A percentile compares a stretch with the other conserved stretches of the same genome.
Conservation (phyloP, 2,797 vertebrate species). For the Poecilia wingei region DNA sequence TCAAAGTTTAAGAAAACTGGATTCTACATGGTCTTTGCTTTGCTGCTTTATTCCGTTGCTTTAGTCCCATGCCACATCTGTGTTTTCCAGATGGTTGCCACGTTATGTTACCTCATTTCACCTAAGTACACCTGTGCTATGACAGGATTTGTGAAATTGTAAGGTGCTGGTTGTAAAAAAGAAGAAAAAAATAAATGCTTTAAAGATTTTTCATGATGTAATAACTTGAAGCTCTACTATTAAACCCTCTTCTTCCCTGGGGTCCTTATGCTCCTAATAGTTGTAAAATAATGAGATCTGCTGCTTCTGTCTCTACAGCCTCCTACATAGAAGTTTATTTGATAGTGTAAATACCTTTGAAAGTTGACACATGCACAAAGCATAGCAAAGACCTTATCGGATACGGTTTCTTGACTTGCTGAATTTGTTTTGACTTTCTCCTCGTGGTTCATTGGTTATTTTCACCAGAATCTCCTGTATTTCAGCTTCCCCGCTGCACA, state of each 20-base stretch:
- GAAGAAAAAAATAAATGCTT: conserved; percentile 3
- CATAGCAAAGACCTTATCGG: conserved; percentile 30
- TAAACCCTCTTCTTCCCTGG: conserved; percentile 51
- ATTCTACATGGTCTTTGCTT: background rate
- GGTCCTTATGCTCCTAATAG: conserved; percentile 66
- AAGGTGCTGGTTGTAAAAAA: conserved; percentile 33
- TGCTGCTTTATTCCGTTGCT: background rate
- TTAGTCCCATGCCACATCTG: background rate
- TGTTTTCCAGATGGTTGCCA: background rate
- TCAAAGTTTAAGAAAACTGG: background rate
- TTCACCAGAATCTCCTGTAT: conserved; percentile 24
- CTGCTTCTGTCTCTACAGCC: conserved; percentile 54
- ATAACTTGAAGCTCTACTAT: conserved; percentile 61
- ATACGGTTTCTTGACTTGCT: conserved; percentile 39
- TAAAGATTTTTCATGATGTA: conserved; percentile 45
- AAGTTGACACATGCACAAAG: conserved; percentile 42
- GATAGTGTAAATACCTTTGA: conserved; percentile 73
- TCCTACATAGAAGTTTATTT: conserved; percentile 65
- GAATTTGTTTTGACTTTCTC: conserved; percentile 53
- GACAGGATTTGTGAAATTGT: background rate
- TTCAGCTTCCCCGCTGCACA: conserved; percentile 56
- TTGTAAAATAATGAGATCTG: conserved; percentile 77
- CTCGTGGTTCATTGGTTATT: conserved; percentile 46
- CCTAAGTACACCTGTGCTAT: background rate
- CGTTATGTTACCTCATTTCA: background rate